Percentiles rank a stretch among this genome's conserved stretches.
Conservation (phyloP, 2,113 vertebrate species). For the Hemiprocne comata region DNA sequence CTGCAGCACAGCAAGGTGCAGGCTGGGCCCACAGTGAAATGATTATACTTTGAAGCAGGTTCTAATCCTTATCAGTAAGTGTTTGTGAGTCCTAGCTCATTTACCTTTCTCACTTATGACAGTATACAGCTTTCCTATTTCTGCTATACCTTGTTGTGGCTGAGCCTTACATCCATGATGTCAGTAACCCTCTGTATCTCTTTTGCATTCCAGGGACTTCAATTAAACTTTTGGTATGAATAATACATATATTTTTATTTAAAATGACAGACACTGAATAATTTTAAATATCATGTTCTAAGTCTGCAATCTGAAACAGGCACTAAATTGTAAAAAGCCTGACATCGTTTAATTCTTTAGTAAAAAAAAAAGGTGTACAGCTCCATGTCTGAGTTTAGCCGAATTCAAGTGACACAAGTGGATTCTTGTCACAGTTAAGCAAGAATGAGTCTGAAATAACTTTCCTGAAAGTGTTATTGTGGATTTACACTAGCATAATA, state of each 20-base stretch:
- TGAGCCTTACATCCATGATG: neutral
- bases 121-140: neutral
- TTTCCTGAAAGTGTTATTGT: neutral
- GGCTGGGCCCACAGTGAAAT: neutral
- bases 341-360: neutral
- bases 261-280: neutral
- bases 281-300: neutral
- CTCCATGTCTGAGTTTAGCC: neutral
- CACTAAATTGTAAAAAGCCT: neutral
- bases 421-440: neutral
- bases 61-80: neutral
- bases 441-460: conserved; percentile 7
- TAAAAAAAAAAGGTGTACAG: neutral
- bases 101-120: neutral
- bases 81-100: neutral
- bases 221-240: conserved; percentile 3
- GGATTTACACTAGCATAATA: neutral
- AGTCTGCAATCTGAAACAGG: neutral
- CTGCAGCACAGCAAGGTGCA: neutral
- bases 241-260: neutral
- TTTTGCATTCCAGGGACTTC: neutral
- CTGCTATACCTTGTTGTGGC: neutral
- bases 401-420: neutral
- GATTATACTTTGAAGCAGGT: neutral
- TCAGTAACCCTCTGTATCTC: neutral